Conservation (phyloP, 2,113 vertebrate species). For the Scatophagus argus region DNA sequence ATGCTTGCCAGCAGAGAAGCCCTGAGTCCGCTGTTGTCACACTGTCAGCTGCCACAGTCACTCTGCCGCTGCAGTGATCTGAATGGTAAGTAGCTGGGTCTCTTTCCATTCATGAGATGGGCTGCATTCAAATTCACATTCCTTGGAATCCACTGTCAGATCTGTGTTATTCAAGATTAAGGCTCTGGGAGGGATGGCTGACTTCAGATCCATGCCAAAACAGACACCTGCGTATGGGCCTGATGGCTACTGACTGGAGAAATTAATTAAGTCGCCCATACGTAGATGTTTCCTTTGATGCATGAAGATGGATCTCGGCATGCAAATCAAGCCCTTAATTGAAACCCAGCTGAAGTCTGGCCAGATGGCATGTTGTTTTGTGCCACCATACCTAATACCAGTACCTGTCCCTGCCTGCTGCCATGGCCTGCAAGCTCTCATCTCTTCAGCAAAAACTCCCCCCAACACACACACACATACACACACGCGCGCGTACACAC, state of each 20-base stretch:
- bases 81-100: conserved; percentile 68
- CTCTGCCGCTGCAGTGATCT: conserved; percentile 32
- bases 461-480: conserved; percentile 19
- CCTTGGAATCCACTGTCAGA: conserved; percentile 53
- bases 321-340: conserved; percentile 77
- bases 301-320: conserved; percentile 67
- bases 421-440: conserved; percentile 42
- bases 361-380: conserved; percentile 76
- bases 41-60: conserved; percentile 63
- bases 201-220: conserved; percentile 46
- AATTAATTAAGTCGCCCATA: conserved; percentile 71
- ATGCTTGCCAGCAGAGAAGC: conserved; percentile 62
- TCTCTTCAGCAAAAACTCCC: conserved; percentile 41
- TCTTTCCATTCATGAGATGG: conserved; percentile 57
- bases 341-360: conserved; percentile 72
- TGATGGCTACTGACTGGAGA: conserved; percentile 55
- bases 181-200: conserved; percentile 13
- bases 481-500: background rate
- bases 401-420: conserved; percentile 66
- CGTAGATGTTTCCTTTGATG: conserved; percentile 69
- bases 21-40: conserved; percentile 64
- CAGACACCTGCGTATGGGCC: conserved; percentile 56
- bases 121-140: conserved; percentile 63
- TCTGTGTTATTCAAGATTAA: conserved; percentile 56
- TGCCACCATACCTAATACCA: conserved; percentile 60